Percentiles rank a stretch among this genome's conserved stretches.
phyloP scores from a whole-genome alignment of 2,113 vertebrate species.

The Rhegmatorhina hoffmannsi region DNA sequence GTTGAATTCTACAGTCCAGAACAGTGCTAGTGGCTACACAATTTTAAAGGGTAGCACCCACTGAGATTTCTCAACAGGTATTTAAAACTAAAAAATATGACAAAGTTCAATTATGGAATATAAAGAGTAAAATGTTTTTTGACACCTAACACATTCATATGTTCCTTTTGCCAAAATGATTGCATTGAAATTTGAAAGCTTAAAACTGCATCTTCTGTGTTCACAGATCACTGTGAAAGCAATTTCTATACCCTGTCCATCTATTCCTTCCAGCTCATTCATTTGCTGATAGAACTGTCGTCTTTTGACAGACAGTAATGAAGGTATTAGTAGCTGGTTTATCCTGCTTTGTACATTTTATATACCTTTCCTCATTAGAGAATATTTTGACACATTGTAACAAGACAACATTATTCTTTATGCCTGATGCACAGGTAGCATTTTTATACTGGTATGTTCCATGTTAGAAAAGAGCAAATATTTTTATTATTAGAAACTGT shows the following conservation, averaged over 20 bases:
- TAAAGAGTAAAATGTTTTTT: slow-evolving; percentile 28
- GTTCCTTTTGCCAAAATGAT: slow-evolving; percentile 17
- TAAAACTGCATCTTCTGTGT: slow-evolving; percentile 38
- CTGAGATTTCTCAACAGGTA: background rate
- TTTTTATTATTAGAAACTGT: background rate
- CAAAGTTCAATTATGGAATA: slow-evolving; percentile 5
- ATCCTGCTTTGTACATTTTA: slow-evolving; percentile 49
- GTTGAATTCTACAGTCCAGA: background rate
- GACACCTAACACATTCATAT: slow-evolving; percentile 19
- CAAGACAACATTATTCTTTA: slow-evolving; percentile 12
- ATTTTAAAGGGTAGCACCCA: background rate
- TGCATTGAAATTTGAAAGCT: slow-evolving; percentile 40
- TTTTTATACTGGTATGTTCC: background rate
- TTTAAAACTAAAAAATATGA: background rate
- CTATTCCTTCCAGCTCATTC: slow-evolving; percentile 60
- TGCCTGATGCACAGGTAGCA: background rate
- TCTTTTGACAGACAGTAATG: slow-evolving; percentile 56
- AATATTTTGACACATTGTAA: slow-evolving; percentile 36
- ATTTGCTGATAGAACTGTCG: slow-evolving; percentile 19
- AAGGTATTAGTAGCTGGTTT: slow-evolving; percentile 64
- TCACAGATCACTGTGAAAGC: slow-evolving; percentile 57
- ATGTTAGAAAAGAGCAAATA: background rate
- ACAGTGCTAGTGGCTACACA: background rate
- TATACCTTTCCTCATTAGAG: slow-evolving; percentile 40
- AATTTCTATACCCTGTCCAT: slow-evolving; percentile 50